Evolutionary conservation across 2,113 vertebrate species (phyloP).

Genomic region (Ophiodon elongatus): DNA sequence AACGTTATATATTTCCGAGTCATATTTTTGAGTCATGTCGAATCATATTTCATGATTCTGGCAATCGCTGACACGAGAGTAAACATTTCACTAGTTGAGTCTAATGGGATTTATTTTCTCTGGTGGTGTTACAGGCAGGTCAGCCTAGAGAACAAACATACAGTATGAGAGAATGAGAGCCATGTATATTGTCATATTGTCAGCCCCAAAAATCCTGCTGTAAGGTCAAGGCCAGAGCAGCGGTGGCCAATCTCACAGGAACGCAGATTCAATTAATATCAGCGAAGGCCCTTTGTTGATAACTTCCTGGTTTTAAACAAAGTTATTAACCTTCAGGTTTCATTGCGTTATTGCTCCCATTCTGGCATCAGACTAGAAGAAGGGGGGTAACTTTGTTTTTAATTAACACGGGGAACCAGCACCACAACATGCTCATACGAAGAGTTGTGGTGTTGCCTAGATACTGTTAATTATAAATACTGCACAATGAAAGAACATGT

Average conservation of each 20-base stretch:
- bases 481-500: neutral
- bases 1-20: constrained; percentile 22
- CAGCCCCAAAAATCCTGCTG: constrained; percentile 44
- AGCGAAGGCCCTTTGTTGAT: constrained; percentile 57
- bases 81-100: constrained; percentile 51
- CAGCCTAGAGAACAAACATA: constrained; percentile 52
- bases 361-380: constrained; percentile 38
- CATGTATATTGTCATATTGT: constrained; percentile 13
- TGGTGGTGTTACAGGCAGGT: constrained; percentile 42
- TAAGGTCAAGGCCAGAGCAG: constrained; percentile 66
- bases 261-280: constrained; percentile 56
- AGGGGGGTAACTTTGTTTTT: constrained; percentile 6
- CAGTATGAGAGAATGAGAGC: constrained; percentile 38
- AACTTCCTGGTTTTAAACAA: constrained; percentile 62
- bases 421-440: neutral
- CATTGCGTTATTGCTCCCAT: constrained; percentile 32
- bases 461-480: neutral
- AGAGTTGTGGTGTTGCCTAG: neutral
- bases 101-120: constrained; percentile 57
- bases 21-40: constrained; percentile 56
- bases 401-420: constrained; percentile 29
- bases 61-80: constrained; percentile 49
- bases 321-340: constrained; percentile 37
- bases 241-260: constrained; percentile 61
- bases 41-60: constrained; percentile 65